These are phyloP conservation scores for Azemiops feae DNA, from an alignment of 2,113 vertebrate genomes.

Conservation along the genomic window DNA sequence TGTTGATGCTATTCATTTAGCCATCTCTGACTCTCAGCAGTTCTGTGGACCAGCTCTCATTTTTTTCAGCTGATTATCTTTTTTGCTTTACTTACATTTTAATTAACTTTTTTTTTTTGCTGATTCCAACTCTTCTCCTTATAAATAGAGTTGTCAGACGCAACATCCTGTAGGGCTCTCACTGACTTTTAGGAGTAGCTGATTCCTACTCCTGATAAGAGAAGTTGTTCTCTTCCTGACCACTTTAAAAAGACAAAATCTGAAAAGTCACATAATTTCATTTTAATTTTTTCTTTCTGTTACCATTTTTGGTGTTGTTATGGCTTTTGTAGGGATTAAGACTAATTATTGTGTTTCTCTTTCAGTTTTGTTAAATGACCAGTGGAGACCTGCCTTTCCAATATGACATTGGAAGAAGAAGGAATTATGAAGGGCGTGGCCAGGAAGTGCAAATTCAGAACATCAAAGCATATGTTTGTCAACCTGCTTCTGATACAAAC, in stretches of 20 bases:
- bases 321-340: not conserved
- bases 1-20: not conserved
- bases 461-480: constrained; percentile 80
- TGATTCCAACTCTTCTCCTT: not conserved
- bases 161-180: not conserved
- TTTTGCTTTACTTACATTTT: not conserved
- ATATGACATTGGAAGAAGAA: constrained; percentile 80
- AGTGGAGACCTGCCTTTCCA: constrained; percentile 83
- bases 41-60: not conserved
- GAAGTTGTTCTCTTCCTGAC: not conserved
- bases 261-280: not conserved
- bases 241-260: not conserved
- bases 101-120: not conserved
- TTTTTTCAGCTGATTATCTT: not conserved
- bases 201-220: not conserved
- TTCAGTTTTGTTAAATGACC: constrained; percentile 74
- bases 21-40: not conserved
- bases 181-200: not conserved
- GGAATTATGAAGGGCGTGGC: constrained; percentile 80
- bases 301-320: not conserved
- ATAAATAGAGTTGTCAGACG: not conserved
- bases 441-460: constrained; percentile 84
- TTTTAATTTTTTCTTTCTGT: constrained; percentile 19
- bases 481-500: constrained; percentile 69
- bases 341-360: not conserved